Percentiles rank a stretch among this genome's conserved stretches.
Conservation (phyloP, 2,113 vertebrate species). For the Paradoxurus hermaphroditus region DNA sequence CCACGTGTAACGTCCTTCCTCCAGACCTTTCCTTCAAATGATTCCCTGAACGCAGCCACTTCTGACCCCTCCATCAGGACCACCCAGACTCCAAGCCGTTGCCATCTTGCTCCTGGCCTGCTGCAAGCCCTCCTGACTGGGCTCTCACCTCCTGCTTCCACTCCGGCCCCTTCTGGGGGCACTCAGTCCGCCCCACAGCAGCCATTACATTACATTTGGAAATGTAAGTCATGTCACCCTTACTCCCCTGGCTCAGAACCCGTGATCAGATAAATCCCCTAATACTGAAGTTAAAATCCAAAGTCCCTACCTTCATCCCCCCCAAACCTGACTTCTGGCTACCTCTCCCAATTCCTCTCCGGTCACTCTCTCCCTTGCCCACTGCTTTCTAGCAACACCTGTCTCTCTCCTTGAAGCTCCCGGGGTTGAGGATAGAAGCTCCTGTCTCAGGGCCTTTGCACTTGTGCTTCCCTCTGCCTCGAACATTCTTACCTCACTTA, state of each 20-base stretch:
- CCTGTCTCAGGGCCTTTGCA: neutral
- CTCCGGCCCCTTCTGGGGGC: neutral
- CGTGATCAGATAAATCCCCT: neutral
- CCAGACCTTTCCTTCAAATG: neutral
- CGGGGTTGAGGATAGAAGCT: neutral
- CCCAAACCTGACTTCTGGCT: neutral
- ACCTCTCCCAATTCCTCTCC: neutral
- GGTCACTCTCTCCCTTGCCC: neutral
- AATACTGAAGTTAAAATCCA: neutral
- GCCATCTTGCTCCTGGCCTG: neutral
- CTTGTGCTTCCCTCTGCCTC: neutral
- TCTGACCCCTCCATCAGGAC: neutral
- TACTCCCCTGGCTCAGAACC: neutral
- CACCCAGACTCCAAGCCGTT: neutral
- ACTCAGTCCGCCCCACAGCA: neutral
- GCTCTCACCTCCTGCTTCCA: neutral
- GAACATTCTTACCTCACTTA: neutral
- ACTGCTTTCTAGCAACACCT: neutral
- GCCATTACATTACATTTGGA: neutral
- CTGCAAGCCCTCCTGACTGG: neutral
- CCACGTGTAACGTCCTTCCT: neutral
- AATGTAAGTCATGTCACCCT: neutral
- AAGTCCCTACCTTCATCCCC: neutral
- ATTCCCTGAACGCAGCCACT: conserved; percentile 14
- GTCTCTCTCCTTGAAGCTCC: neutral